Evolutionary conservation across 1,140 invertebrate genomes (phyloP), one percentile per base, ranked within the genome.

Genomic region (Lasioglossum baleicum): DNA sequence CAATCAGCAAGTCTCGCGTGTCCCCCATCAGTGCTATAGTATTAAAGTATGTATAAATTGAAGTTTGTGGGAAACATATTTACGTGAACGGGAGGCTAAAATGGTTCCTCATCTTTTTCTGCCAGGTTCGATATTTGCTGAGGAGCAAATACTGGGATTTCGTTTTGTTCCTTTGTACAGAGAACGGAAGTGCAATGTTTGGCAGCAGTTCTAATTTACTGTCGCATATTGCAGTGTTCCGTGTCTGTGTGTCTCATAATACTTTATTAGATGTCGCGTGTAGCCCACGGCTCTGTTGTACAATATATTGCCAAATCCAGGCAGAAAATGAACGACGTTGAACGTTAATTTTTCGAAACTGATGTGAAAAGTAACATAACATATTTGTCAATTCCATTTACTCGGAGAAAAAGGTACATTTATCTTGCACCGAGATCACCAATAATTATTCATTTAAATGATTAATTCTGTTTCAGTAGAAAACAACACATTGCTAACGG

Each of bases 171-270:
- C 20, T 73, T 60, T 70, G 26, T 48, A 22, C n/a, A n/a, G 17
- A 6, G 56, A n/a, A 70, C n/a, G 42, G 61, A 22, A 22, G 22
- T 44, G 66, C 53, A 75, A 64, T 80, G 53, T 80, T 69, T 67
- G 72, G 68, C 8, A 70, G 51, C 61, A 5, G 44, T 66, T 80
- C 76, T 69, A 82, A 80, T 82, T 69, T 80, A 7, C 56, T 73
- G 42, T 5, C 60, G 13, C 67, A 83, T 81, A 83, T 83, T 81
- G 67, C 73, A 10, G 44, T 22, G 58, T 44, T 8, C 35, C 60
- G 42, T 20, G 2, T n/a, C 3, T 42, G 2, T 42, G 2, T 26
- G 35, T 53, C 4, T 15, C n/a, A 5, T 40, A 22, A 26, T 2
- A 1, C n/a, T 48, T 67, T 67, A 67, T 67, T 48, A 13, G n/a